These are phyloP conservation scores for Dolichallabes microphthalmus DNA, from an alignment of 2,113 vertebrate species.

Conservation along the genomic window DNA sequence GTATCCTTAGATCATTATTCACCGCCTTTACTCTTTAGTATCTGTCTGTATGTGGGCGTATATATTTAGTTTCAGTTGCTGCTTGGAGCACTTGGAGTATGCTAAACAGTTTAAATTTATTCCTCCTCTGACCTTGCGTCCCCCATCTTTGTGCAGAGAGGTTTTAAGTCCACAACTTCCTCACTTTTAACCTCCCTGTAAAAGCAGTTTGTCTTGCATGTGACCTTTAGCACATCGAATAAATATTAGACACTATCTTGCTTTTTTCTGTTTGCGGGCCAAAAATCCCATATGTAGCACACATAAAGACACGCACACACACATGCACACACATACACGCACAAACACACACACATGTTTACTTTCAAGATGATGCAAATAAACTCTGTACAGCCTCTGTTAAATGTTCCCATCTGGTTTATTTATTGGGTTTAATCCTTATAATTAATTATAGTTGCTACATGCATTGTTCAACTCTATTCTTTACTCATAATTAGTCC, in stretches of 20 bases:
- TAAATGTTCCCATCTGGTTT: not conserved
- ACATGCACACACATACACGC: conserved; percentile 53
- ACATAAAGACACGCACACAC: conserved; percentile 39
- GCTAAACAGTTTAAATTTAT: conserved; percentile 23
- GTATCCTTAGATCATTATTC: not conserved
- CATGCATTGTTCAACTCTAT: not conserved
- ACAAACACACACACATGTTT: conserved; percentile 44
- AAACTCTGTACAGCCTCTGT: conserved; percentile 31
- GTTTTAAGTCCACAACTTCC: conserved; percentile 55
- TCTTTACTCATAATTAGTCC: conserved; percentile 23
- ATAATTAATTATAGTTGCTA: conserved; percentile 18
- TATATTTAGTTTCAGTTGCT: not conserved
- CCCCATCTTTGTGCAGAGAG: conserved; percentile 24
- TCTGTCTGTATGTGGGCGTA: not conserved
- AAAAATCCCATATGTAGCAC: not conserved
- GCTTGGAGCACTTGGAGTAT: not conserved
- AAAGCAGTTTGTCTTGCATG: conserved; percentile 17
- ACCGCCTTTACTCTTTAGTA: not conserved
- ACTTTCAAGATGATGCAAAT: conserved; percentile 38
- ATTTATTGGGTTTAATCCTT: conserved; percentile 26
- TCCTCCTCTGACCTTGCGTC: conserved; percentile 43
- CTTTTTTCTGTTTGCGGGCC: conserved; percentile 12
- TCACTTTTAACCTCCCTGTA: conserved; percentile 45
- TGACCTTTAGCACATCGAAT: conserved; percentile 8
- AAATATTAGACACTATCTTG: not conserved